Percentiles rank a stretch among this genome's conserved stretches.
Evolutionary conservation across 2,888 invertebrate genomes (phyloP).

Genomic region (Hylaea fasciaria): DNA sequence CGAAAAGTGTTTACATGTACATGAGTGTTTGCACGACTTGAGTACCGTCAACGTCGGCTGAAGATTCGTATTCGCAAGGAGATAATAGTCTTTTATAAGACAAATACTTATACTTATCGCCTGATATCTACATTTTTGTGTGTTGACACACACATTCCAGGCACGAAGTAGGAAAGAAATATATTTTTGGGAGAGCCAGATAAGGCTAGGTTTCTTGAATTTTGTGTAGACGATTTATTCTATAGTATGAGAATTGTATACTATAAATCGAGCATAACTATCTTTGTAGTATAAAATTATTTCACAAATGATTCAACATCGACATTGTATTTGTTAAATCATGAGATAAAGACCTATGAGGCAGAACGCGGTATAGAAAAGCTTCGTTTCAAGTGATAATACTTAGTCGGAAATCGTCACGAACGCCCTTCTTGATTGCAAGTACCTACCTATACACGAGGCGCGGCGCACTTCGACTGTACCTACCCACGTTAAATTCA

Average conservation of each 20-base stretch:
- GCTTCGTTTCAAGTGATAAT: no score
- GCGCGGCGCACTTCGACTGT: no score
- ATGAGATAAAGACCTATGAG: no score
- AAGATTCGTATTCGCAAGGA: slow-evolving; percentile 28
- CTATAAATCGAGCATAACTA: no score
- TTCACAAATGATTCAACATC: no score
- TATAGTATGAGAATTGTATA: not conserved
- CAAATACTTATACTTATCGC: slow-evolving; percentile 21
- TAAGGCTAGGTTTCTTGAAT: slow-evolving; percentile 19
- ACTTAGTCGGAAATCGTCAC: no score
- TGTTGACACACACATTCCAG: slow-evolving; percentile 29
- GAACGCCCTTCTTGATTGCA: no score
- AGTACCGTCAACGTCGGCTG: slow-evolving; percentile 13
- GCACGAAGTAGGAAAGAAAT: slow-evolving; percentile 21
- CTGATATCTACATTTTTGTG: slow-evolving; percentile 30
- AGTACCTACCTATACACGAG: no score
- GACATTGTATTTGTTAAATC: no score
- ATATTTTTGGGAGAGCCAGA: slow-evolving; percentile 19
- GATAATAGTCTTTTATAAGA: slow-evolving; percentile 30
- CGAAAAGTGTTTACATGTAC: slow-evolving; percentile 13
- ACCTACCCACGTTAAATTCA: no score
- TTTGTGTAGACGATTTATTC: slow-evolving; percentile 12
- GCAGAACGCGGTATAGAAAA: no score
- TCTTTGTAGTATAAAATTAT: no score
- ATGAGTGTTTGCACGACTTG: slow-evolving; percentile 27